Evolutionary conservation across 1,140 invertebrate species (phyloP).

Genomic region (Proales similis): DNA sequence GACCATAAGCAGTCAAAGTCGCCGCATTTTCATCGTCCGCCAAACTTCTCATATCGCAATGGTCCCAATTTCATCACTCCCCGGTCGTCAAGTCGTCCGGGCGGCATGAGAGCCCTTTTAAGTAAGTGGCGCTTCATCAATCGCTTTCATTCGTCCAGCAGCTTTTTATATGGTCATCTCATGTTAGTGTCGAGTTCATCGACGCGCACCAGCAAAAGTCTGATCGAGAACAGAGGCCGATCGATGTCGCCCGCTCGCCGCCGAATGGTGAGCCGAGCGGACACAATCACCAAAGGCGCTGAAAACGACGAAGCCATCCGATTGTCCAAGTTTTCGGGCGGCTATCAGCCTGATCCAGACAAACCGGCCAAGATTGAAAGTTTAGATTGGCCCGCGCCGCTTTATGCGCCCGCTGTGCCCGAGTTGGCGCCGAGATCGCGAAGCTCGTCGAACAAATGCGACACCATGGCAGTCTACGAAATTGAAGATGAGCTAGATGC

Average conservation of each 20-base stretch:
- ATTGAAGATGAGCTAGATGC: background rate
- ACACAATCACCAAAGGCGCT: too few relatives aligned
- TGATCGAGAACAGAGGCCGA: too few relatives aligned
- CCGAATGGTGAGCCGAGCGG: too few relatives aligned
- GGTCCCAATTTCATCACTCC: slow-evolving; percentile 21
- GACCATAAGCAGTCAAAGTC: slow-evolving; percentile 35
- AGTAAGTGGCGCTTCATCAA: too few relatives aligned
- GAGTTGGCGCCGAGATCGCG: slow-evolving; percentile 12
- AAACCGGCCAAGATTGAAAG: slow-evolving; percentile 78
- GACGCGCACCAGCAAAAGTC: too few relatives aligned
- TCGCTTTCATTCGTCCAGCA: too few relatives aligned
- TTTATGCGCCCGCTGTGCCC: slow-evolving; percentile 66
- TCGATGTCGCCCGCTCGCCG: too few relatives aligned
- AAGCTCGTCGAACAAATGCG: slow-evolving; percentile 16
- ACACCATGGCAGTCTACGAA: slow-evolving; percentile 41
- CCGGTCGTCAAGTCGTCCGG: slow-evolving; percentile 17
- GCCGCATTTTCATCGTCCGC: slow-evolving; percentile 35
- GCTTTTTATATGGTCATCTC: too few relatives aligned
- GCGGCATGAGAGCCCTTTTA: too few relatives aligned
- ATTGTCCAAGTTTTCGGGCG: slow-evolving; percentile 87
- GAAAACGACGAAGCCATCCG: slow-evolving; percentile 92
- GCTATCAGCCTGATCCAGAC: slow-evolving; percentile 80
- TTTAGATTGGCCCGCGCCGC: slow-evolving; percentile 96
- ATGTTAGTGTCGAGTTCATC: too few relatives aligned
- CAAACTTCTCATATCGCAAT: slow-evolving; percentile 28